These are phyloP conservation scores for Mesocentrotus franciscanus DNA, from an alignment of 53 echinoderm and acorn worm species.

Conservation along the genomic window DNA sequence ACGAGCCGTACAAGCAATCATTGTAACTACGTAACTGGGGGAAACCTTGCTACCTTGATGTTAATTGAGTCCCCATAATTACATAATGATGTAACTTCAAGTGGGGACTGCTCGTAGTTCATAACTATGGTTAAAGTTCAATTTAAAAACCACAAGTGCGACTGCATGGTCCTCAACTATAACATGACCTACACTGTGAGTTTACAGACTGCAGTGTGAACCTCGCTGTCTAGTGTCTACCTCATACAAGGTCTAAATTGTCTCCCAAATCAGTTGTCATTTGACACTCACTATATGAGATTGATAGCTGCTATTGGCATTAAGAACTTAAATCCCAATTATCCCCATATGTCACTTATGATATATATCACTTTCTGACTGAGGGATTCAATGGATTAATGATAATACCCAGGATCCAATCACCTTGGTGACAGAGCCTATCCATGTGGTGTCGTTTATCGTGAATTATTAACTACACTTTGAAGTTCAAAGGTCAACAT, in stretches of 20 bases:
- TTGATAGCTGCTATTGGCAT: neutral
- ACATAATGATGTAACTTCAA: no score
- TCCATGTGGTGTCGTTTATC: neutral
- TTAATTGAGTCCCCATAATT: no score
- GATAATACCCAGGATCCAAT: neutral
- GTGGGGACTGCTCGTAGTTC: no score
- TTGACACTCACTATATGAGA: neutral
- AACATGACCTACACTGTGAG: no score
- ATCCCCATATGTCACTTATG: neutral
- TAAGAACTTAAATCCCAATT: slow-evolving; percentile 4
- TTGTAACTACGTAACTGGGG: no score
- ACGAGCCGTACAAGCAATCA: no score
- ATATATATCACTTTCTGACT: neutral
- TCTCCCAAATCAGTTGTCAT: slow-evolving; percentile 8
- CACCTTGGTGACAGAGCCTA: neutral
- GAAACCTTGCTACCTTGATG: no score
- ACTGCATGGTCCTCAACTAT: no score
- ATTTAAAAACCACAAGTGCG: no score
- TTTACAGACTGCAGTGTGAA: no score
- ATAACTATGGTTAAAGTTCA: no score
- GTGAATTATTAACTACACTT: slow-evolving; percentile 11
- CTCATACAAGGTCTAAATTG: neutral
- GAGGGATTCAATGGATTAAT: slow-evolving; percentile 3
- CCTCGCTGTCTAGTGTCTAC: neutral
- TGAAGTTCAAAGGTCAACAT: neutral